phyloP scores from a whole-genome alignment of 2,797 vertebrate species.

The Hemibagrus guttatus region DNA sequence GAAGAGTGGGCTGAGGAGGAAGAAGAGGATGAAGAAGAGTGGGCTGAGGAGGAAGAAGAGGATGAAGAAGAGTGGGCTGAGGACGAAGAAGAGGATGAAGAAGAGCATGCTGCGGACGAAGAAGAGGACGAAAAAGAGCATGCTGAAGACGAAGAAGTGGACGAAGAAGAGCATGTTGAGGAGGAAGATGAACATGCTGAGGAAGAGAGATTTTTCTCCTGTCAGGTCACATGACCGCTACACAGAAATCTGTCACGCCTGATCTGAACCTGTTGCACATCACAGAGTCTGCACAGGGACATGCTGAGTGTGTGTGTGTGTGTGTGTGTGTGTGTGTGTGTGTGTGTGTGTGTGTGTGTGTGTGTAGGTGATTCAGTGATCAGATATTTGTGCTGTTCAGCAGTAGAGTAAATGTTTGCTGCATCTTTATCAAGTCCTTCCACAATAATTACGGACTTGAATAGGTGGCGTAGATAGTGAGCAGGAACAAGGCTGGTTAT shows the following conservation, averaged over 20 bases:
- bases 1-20: too few species aligned
- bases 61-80: too few species aligned
- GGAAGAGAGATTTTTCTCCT: conserved; percentile 8
- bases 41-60: too few species aligned
- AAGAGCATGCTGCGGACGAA: background rate
- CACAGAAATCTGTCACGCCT: too few species aligned
- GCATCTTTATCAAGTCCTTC: conserved; percentile 15
- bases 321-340: background rate
- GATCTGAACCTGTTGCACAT: background rate
- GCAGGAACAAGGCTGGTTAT: conserved; percentile 42
- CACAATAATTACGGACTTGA: conserved; percentile 31
- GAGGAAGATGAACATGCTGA: too few species aligned
- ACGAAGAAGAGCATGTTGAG: too few species aligned
- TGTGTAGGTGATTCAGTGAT: background rate
- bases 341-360: background rate
- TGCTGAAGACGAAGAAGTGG: too few species aligned
- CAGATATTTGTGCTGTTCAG: conserved; percentile 1
- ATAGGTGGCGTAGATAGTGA: conserved; percentile 25
- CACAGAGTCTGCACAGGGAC: background rate
- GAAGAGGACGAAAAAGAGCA: too few species aligned
- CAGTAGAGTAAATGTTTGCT: background rate
- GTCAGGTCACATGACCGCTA: background rate
- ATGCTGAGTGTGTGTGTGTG: background rate
- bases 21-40: too few species aligned
- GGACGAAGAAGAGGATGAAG: background rate